Evolutionary conservation across 2,797 vertebrate genomes (phyloP), one percentile per base, ranked within the genome.

Genomic region (Pelobates cultripes): DNA sequence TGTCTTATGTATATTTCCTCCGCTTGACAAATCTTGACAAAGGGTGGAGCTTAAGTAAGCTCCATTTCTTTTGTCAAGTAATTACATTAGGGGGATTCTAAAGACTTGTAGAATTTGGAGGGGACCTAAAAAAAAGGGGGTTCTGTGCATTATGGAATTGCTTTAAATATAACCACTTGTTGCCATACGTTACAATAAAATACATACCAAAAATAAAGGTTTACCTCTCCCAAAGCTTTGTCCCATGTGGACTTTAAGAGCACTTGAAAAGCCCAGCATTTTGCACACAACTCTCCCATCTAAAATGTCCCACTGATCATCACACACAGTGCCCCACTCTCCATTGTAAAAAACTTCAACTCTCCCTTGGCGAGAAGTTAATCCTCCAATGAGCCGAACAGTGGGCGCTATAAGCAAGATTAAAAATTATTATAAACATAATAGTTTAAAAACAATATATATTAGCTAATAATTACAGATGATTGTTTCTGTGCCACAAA

Each of bases 241-340:
- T n/a, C 10, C 8, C 0, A 0, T 1, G 40, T n/a, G 6, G 12
- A 69, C 5, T 4, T 0, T 0, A 14, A 3, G 4, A 64, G n/a
- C 69, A 10, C 14, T 63, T 7, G 47, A 43, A 66, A 44, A 83
- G 69, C 70, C 76, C 43, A 78, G 40, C 81, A 83, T 78, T 28
- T 4, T 78, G 71, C 81, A 83, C 3, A 83, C 70, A 63, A 82
- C 80, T 42, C 53, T n/a, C 44, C 53, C 81, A n/a, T 83, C 70
- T 40, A 17, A 8, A 12, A 44, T 0, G 45, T 78, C 75, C 70
- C 70, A 82, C 3, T 43, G n/a, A 73, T 82, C 80, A 55, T 82
- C 75, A 15, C 80, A 82, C 43, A 82, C 40, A 13, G 75, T 77
- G 13, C 80, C 80, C 80, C 80, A 82, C 13, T 73, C 4, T 68